Evolutionary conservation across 2,888 invertebrate species (phyloP).

Genomic region (Habrosyne pyritoides): DNA sequence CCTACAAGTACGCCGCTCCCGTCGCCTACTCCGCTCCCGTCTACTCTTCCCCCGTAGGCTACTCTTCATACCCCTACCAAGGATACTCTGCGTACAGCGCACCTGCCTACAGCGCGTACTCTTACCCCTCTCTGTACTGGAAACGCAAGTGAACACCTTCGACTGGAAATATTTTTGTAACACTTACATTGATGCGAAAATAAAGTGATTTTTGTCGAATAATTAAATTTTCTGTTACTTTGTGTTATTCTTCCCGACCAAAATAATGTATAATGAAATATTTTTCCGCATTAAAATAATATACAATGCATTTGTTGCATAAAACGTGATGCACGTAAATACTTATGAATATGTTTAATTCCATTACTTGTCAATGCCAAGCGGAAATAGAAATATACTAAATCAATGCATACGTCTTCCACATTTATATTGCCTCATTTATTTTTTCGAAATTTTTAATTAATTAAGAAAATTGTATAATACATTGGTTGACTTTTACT

Average conservation of each 20-base stretch:
- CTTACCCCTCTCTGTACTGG: conserved; percentile 15
- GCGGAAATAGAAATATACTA: too few relatives aligned
- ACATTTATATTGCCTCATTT: too few relatives aligned
- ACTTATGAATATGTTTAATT: too few relatives aligned
- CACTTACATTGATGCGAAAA: neutral
- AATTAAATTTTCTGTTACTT: neutral
- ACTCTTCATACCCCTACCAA: conserved; percentile 7
- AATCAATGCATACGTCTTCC: too few relatives aligned
- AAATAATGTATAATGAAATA: too few relatives aligned
- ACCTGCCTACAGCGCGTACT: conserved; percentile 11
- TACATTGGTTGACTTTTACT: too few relatives aligned
- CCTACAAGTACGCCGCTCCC: conserved; percentile 9
- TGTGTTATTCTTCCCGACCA: neutral
- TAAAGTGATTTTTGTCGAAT: neutral
- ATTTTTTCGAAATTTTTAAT: too few relatives aligned
- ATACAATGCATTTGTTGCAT: too few relatives aligned
- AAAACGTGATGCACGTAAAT: too few relatives aligned
- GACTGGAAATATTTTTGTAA: neutral
- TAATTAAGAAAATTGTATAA: too few relatives aligned
- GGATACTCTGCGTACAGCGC: conserved; percentile 2
- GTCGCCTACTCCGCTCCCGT: conserved; percentile 12
- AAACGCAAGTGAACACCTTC: conserved; percentile 9
- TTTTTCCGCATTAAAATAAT: too few relatives aligned
- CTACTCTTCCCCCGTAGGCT: conserved; percentile 7
- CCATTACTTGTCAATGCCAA: too few relatives aligned